These are phyloP conservation scores for Aurelia sp. DNA, from an alignment of 30 jellyfish, hydroid and myxozoan species.

Conservation along the genomic window DNA sequence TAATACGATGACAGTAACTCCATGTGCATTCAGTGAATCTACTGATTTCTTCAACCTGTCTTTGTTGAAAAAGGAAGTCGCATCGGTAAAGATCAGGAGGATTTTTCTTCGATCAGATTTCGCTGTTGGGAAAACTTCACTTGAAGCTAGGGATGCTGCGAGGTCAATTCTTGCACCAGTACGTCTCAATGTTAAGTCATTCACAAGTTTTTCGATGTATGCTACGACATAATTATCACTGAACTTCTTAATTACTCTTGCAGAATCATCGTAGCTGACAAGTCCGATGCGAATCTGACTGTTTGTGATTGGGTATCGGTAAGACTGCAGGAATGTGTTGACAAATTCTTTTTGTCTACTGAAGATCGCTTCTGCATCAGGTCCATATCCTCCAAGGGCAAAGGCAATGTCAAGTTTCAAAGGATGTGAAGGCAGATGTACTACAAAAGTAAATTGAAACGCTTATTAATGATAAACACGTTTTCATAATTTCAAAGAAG, in stretches of 20 bases:
- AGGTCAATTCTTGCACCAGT: constrained; percentile 66
- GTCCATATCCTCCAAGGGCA: constrained; percentile 89
- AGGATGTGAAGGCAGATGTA: constrained; percentile 50
- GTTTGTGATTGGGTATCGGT: constrained; percentile 66
- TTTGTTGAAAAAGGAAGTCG: constrained; percentile 37
- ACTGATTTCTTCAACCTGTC: constrained; percentile 27
- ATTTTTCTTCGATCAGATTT: constrained; percentile 35
- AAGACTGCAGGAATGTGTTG: constrained; percentile 72
- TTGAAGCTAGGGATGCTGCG: constrained; percentile 57
- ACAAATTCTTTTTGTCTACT: constrained; percentile 78
- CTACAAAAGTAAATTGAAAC: constrained; percentile 32
- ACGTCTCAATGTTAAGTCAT: constrained; percentile 26
- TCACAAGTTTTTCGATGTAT: constrained; percentile 22
- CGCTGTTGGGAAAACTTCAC: constrained; percentile 44
- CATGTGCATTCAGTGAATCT: constrained; percentile 48
- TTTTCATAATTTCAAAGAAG: too few relatives aligned
- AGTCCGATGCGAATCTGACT: constrained; percentile 58
- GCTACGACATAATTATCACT: constrained; percentile 30
- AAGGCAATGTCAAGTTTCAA: constrained; percentile 77
- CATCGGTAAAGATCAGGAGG: constrained; percentile 81
- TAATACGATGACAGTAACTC: constrained; percentile 74
- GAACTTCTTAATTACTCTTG: constrained; percentile 49
- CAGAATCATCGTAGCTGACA: constrained; percentile 53
- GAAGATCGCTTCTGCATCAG: constrained; percentile 80
- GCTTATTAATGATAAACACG: too few relatives aligned